Base-by-base conservation (phyloP, 2,888 invertebrate genomes). In the Lepidochrysops patricia region DNA sequence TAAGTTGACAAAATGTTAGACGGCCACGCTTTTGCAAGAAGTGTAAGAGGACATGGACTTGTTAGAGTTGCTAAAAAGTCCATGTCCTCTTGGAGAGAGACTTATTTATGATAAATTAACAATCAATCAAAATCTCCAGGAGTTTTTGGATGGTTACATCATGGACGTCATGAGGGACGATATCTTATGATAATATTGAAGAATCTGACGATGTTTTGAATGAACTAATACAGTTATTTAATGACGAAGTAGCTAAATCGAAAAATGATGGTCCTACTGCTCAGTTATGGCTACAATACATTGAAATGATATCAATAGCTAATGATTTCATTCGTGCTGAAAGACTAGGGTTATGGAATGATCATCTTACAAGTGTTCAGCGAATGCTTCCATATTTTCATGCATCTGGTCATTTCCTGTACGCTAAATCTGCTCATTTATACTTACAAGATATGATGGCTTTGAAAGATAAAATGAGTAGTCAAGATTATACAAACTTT, bases 321-420 rank as follows among this genome's bases (percentile, higher is more conserved):
- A 48, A 54, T 25, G 69, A 68, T 61, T 64, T 63, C 29, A 48
- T 62, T 43, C 50, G 61, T 25, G 64, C 64, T 62, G 62, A 62
- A 57, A 37, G 60, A 3, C 37, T 60, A 19, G 63, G 61, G 1
- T 19, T 34, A 68, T 71, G 32, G 6, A 7, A 71, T 65, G 65
- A 60, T 58, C 76, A 79, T 70, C 61, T 77, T n/a, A n/a, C n/a
- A n/a, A n/a, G 27, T 61, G 72, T 54, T 37, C 32, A 48, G 60
- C 60, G 43, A 72, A 78, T 76, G 73, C 69, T 79, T 29, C 74
- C 75, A 2, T 72, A 72, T 73, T 77, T 76, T 67, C 72, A 78
- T 62, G 73, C 75, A 4, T 34, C 58, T 64, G 73, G 72, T 60
- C 75, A 75, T 62, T 75, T 73, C 60, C 32, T 62, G 35, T 75